Evolutionary conservation across 2,888 invertebrate genomes (phyloP).

Genomic region (Crossocerus cetratus): DNA sequence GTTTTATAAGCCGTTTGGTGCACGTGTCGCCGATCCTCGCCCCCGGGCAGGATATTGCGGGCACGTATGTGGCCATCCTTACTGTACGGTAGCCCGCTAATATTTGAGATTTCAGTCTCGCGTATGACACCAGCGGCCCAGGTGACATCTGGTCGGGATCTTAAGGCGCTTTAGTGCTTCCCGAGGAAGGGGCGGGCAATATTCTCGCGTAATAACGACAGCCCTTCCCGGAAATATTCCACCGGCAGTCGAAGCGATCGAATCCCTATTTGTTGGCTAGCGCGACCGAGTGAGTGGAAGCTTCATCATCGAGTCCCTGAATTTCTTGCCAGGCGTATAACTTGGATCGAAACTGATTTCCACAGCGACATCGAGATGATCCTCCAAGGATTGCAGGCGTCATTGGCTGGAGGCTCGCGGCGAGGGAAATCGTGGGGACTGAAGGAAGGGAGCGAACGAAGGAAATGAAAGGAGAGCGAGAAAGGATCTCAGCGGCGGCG

Average conservation of each 20-base stretch:
- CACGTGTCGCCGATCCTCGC: constrained; percentile 65
- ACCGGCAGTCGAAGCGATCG: constrained; percentile 21
- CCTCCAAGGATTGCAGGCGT: too few species aligned
- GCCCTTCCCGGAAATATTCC: constrained; percentile 15
- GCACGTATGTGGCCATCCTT: constrained; percentile 47
- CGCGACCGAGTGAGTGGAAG: too few species aligned
- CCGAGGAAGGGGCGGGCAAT: constrained; percentile 59
- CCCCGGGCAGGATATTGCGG: constrained; percentile 54
- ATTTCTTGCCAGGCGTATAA: too few species aligned
- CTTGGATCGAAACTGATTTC: too few species aligned
- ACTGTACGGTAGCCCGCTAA: constrained; percentile 60
- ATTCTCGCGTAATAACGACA: constrained; percentile 65
- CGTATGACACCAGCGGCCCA: constrained; percentile 55
- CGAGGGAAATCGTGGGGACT: constrained; percentile 31
- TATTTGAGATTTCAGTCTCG: constrained; percentile 72
- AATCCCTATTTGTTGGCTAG: constrained; percentile 31
- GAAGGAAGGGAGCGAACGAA: constrained; percentile 18
- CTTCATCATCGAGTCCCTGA: too few species aligned
- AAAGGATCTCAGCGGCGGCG: constrained; percentile 17
- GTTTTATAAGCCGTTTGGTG: constrained; percentile 67
- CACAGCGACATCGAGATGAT: too few species aligned
- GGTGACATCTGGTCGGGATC: constrained; percentile 72
- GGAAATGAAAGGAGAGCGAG: constrained; percentile 7
- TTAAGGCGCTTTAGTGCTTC: constrained; percentile 67
- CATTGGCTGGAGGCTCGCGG: neutral